Base-by-base conservation (phyloP, 2,797 vertebrate species). In the Bovichtus diacanthus region DNA sequence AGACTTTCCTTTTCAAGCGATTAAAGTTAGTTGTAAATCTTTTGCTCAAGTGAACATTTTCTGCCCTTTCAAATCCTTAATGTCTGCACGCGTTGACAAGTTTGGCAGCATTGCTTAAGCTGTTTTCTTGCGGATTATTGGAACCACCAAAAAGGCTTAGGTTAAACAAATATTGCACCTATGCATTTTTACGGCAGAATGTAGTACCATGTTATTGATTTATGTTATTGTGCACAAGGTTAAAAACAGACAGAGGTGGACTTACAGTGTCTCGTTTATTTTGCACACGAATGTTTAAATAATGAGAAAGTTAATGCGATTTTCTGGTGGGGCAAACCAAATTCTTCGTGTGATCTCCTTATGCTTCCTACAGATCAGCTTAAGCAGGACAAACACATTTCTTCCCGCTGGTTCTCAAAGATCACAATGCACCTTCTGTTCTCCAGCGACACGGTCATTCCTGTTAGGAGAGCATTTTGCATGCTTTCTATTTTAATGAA, bases 321-420 rank as follows among this genome's bases (percentile, higher is more conserved):
- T 91, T 90, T 88, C 68, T 73, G 65, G 56, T 21, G 18, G 29
- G 43, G 23, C 38, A 46, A 81, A 79, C 76, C 3, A 69, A 77
- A 75, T 77, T 70, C 80, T 78, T 50, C 16, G 39, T 34, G 50
- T 74, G 75, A 83, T 77, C 74, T 78, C 68, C 68, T 90, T 81
- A 80, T 78, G 63, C 50, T 54, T 66, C 77, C 66, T 53, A 46
- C 82, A 70, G 88, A 91, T 90, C 64, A 51, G 88, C 85, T 93
- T 92, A 92, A 34, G 81, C 74, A 77, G 79, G 79, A 90, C 41
- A 85, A 88, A 82, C 76, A 58, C 66, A 68, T 86, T 90, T 89
- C 73, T 78, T 81, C 51, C 49, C n/a, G 72, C 46, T 68, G 47
- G n/a, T 51, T 80, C 58, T 82, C 29, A 39, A 69, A 80, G n/a